These are phyloP conservation scores for Stigmatopora nigra DNA, from an alignment of 2,113 vertebrate genomes.

Conservation along the genomic window DNA sequence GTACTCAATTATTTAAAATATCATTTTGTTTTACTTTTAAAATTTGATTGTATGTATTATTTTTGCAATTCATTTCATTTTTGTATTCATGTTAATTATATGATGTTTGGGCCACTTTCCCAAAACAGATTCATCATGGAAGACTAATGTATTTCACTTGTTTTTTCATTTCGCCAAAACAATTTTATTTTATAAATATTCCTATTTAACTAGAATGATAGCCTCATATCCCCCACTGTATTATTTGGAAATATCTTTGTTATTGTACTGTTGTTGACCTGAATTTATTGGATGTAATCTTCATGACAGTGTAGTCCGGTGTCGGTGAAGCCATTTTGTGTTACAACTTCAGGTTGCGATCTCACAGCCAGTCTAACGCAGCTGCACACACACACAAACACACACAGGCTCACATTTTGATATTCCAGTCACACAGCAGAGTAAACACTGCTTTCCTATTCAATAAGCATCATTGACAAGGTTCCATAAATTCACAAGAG, in stretches of 20 bases:
- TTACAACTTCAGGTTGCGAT: conserved; percentile 33
- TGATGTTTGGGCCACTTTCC: too few species aligned
- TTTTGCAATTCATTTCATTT: too few species aligned
- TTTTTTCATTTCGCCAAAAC: not conserved
- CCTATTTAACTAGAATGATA: not conserved
- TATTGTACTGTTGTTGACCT: not conserved
- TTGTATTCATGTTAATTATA: too few species aligned
- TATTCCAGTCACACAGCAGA: conserved; percentile 64
- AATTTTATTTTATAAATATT: too few species aligned
- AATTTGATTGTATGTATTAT: too few species aligned
- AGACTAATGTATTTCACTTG: too few species aligned
- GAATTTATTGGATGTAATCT: conserved; percentile 2
- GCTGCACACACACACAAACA: conserved; percentile 49
- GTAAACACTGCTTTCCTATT: conserved; percentile 62
- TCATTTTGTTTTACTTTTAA: too few species aligned
- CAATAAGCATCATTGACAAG: conserved; percentile 63
- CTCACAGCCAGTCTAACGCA: conserved; percentile 45
- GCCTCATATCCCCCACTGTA: not conserved
- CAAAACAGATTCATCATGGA: too few species aligned
- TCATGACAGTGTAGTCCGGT: too few species aligned
- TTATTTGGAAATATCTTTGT: not conserved
- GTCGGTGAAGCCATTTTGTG: not conserved
- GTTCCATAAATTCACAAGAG: conserved; percentile 21
- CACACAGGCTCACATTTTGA: conserved; percentile 41
- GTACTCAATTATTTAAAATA: too few species aligned